Evolutionary conservation across 2,888 invertebrate species (phyloP).

Genomic region (Diarsia dahlii): DNA sequence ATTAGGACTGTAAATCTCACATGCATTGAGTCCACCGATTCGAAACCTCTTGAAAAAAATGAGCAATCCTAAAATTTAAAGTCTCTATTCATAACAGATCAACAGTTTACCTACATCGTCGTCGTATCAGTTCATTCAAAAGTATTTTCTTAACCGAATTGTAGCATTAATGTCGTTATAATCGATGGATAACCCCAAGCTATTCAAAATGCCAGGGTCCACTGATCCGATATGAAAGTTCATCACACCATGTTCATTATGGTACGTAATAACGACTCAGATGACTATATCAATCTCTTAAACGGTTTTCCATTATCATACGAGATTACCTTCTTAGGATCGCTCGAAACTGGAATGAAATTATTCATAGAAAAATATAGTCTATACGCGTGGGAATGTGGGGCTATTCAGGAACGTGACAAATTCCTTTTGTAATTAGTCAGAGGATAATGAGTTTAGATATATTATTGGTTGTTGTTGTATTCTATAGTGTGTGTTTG

Average conservation of each 20-base stretch:
- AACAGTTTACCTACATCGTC: slow-evolving; percentile 27
- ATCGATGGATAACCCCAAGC: slow-evolving; percentile 80
- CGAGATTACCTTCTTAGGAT: slow-evolving; percentile 70
- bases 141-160: slow-evolving; percentile 61
- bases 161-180: slow-evolving; percentile 80
- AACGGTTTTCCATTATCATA: slow-evolving; percentile 81
- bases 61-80: slow-evolving; percentile 10
- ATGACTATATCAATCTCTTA: slow-evolving; percentile 87
- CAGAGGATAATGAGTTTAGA: slow-evolving; percentile 20
- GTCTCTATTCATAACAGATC: not conserved
- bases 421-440: slow-evolving; percentile 40
- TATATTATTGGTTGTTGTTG: not conserved
- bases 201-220: slow-evolving; percentile 86
- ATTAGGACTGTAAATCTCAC: not conserved
- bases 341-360: slow-evolving; percentile 65
- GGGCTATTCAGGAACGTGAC: slow-evolving; percentile 29
- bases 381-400: slow-evolving; percentile 55
- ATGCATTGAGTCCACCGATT: slow-evolving; percentile 1
- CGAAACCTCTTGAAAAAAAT: not conserved
- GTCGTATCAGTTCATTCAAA: slow-evolving; percentile 40
- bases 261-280: slow-evolving; percentile 84
- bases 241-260: slow-evolving; percentile 88
- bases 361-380: slow-evolving; percentile 63
- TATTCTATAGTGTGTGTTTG: not conserved
- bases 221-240: slow-evolving; percentile 85